Conservation (phyloP, 2,113 vertebrate species). For the Corvus moneduloides region DNA sequence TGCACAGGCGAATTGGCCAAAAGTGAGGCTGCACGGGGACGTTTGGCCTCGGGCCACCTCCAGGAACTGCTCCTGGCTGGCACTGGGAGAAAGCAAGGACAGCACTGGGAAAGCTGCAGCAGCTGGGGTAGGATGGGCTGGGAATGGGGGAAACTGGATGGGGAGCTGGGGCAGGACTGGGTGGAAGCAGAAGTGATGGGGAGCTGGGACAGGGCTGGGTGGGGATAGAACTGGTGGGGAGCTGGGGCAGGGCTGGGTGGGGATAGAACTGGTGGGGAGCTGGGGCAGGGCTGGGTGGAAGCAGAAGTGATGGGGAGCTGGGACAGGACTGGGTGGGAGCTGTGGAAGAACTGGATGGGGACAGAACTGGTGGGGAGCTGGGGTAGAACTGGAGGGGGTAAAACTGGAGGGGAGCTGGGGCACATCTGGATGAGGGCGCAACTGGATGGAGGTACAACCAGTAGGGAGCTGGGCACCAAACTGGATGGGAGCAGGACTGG, state of each 20-base stretch:
- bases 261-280: too few relatives aligned
- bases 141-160: neutral
- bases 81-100: neutral
- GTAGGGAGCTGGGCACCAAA: neutral
- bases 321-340: too few relatives aligned
- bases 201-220: too few relatives aligned
- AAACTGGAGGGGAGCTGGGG: neutral
- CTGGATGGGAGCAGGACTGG: neutral
- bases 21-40: constrained; percentile 27
- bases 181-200: too few relatives aligned
- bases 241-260: neutral
- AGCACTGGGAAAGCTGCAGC: neutral
- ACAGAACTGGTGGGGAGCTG: too few relatives aligned
- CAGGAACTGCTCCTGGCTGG: neutral
- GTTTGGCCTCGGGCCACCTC: neutral
- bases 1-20: constrained; percentile 12
- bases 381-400: neutral
- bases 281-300: too few relatives aligned
- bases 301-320: neutral
- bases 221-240: neutral
- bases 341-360: neutral
- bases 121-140: neutral
- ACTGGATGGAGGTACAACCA: neutral
- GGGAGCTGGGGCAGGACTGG: neutral
- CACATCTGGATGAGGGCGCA: neutral